Percentiles rank a stretch among this genome's conserved stretches.
phyloP scores from a whole-genome alignment of 2,888 invertebrate genomes.

The Hemicrepidius hirtus region DNA sequence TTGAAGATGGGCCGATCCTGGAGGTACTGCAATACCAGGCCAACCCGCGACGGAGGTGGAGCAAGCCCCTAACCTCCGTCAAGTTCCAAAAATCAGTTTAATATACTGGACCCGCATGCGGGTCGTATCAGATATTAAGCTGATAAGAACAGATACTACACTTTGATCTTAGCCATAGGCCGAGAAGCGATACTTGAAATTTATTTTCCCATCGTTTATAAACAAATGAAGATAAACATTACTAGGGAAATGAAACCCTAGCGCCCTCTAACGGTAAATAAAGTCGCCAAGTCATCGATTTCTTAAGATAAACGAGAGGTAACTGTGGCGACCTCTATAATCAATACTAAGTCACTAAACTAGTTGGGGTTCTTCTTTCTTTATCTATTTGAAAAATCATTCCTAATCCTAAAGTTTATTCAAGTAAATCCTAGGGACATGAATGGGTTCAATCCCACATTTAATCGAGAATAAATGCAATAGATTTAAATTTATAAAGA shows the following conservation, averaged over 20 bases:
- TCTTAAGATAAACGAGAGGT: no score
- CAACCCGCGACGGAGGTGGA: slow-evolving; percentile 80
- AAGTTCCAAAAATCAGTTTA: slow-evolving; percentile 62
- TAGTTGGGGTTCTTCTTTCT: no score
- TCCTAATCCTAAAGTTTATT: no score
- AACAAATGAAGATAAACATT: background rate
- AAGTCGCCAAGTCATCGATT: no score
- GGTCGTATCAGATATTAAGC: slow-evolving; percentile 81
- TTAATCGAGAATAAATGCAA: no score
- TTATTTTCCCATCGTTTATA: background rate
- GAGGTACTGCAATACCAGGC: slow-evolving; percentile 81
- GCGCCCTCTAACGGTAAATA: background rate
- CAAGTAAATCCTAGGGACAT: no score
- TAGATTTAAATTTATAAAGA: no score
- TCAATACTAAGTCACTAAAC: no score
- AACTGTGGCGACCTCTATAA: no score
- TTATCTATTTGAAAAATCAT: no score
- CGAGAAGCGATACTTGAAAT: slow-evolving; percentile 61
- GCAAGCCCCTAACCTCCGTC: slow-evolving; percentile 75
- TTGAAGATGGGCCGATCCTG: slow-evolving; percentile 76
- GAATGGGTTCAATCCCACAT: no score
- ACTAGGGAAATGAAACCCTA: background rate
- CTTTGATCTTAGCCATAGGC: slow-evolving; percentile 77
- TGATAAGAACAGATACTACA: slow-evolving; percentile 82
- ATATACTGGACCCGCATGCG: slow-evolving; percentile 72